Evolutionary conservation across 2,113 vertebrate genomes (phyloP).

Genomic region (Ailurus styani): DNA sequence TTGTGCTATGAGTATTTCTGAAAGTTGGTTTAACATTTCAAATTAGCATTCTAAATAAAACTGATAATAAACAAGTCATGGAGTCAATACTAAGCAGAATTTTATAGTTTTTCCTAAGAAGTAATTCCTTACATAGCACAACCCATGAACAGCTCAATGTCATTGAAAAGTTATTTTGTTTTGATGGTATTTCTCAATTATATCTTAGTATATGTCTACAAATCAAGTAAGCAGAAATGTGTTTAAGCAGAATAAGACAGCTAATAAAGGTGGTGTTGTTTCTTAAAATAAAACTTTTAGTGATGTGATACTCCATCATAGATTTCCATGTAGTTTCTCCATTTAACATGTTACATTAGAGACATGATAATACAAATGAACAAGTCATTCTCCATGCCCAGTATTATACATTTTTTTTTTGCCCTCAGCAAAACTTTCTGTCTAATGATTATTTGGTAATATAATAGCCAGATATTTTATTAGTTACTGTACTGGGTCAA

Average conservation of each 20-base stretch:
- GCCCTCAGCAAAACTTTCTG: neutral
- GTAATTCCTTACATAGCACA: neutral
- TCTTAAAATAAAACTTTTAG: neutral
- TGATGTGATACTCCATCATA: neutral
- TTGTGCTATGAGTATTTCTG: neutral
- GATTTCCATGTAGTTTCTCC: neutral
- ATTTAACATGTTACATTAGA: neutral
- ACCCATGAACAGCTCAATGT: neutral
- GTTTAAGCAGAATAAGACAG: neutral
- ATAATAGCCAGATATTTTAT: neutral
- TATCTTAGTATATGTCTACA: neutral
- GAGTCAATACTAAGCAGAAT: neutral
- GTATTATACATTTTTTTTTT: neutral
- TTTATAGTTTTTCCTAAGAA: neutral
- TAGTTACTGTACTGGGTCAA: neutral
- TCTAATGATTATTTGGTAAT: neutral
- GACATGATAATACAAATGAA: neutral
- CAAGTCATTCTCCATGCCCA: neutral
- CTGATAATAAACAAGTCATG: neutral
- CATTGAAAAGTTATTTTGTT: neutral
- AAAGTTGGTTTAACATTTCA: neutral
- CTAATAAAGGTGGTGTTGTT: neutral
- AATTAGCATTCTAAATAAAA: neutral
- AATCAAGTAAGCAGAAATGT: neutral
- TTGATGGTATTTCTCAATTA: conserved; percentile 4